These are phyloP conservation scores for Falco columbarius DNA, from an alignment of 2,797 vertebrate species.

Conservation along the genomic window DNA sequence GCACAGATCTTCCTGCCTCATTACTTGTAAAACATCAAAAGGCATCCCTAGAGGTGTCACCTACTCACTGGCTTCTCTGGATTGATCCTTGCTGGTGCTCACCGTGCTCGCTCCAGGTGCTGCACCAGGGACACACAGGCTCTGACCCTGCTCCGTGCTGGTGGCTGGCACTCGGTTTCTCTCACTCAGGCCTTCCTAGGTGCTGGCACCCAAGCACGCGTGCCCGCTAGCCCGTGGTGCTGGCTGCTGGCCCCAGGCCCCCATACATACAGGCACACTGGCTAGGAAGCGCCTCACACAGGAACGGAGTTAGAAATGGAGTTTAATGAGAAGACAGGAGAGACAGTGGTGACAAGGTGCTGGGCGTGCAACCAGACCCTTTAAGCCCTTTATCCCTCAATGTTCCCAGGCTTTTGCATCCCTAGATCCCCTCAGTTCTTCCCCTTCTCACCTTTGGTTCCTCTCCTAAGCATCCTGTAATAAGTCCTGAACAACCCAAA, in stretches of 20 bases:
- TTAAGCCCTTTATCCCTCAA: not conserved
- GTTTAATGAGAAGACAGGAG: not conserved
- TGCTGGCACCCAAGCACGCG: rapidly evolving
- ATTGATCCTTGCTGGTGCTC: not conserved
- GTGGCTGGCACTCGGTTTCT: not conserved
- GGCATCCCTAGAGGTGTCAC: rapidly evolving
- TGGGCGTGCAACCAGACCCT: not conserved
- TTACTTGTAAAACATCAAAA: not conserved
- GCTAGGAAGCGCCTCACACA: not conserved
- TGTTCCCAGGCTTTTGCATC: not conserved
- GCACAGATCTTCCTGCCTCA: not conserved
- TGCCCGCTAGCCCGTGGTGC: rapidly evolving
- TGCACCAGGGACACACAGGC: not conserved
- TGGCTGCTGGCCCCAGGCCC: not conserved
- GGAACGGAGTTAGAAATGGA: not conserved
- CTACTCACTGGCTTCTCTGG: rapidly evolving
- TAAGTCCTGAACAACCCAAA: not conserved
- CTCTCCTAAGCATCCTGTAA: not conserved
- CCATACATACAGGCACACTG: not conserved
- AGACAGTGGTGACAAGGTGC: rapidly evolving
- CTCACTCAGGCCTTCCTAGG: not conserved
- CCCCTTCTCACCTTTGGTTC: not conserved
- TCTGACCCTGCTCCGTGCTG: not conserved
- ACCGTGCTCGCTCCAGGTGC: rapidly evolving
- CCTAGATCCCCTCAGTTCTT: not conserved